phyloP scores from a whole-genome alignment of 2,888 invertebrate genomes.

The Diarsia brunnea region DNA sequence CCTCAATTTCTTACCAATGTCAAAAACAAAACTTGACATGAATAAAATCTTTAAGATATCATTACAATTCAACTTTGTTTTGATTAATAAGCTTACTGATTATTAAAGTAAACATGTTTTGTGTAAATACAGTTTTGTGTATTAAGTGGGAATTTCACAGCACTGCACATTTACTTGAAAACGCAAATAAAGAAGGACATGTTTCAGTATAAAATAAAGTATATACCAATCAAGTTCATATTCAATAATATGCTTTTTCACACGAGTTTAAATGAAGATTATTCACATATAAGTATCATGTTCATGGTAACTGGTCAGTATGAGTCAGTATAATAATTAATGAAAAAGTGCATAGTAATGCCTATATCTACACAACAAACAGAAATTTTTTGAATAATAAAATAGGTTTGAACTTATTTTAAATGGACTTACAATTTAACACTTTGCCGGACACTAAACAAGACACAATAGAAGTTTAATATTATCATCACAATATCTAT shows the following conservation, averaged over 20 bases:
- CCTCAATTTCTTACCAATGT: background rate
- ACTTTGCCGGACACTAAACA: background rate
- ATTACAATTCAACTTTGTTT: slow-evolving; percentile 1
- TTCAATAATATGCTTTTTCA: background rate
- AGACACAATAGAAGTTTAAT: background rate
- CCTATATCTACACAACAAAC: slow-evolving; percentile 13
- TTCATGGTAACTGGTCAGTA: background rate
- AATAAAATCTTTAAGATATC: too few relatives aligned
- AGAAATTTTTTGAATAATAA: background rate
- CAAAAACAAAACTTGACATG: slow-evolving; percentile 4
- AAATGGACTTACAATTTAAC: slow-evolving; percentile 8
- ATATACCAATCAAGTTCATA: background rate
- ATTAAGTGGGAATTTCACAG: background rate
- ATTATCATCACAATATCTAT: background rate
- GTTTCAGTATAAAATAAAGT: slow-evolving; percentile 7
- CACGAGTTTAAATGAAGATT: background rate
- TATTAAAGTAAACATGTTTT: background rate
- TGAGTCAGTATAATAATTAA: background rate
- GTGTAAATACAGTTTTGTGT: background rate
- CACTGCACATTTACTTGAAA: background rate
- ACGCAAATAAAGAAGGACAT: background rate
- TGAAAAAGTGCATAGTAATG: background rate
- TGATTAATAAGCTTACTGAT: background rate
- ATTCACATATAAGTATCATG: background rate
- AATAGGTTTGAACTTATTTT: slow-evolving; percentile 12